These are phyloP conservation scores for Dryomyza anilis DNA, from an alignment of 2,888 invertebrate species.

Conservation along the genomic window DNA sequence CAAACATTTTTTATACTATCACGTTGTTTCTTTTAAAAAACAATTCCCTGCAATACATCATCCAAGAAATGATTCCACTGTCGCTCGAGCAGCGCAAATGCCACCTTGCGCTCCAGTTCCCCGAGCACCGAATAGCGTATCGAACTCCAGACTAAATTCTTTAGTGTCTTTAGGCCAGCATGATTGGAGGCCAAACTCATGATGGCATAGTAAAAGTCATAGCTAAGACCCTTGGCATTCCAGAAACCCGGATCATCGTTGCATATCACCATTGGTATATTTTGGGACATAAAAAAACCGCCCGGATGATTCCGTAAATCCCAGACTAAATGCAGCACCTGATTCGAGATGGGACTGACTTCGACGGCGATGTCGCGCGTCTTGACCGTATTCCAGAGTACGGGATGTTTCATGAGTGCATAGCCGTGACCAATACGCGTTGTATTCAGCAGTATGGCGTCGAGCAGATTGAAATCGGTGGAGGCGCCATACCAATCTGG, in stretches of 20 bases:
- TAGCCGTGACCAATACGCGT: slow-evolving; percentile 60
- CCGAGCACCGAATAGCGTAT: slow-evolving; percentile 58
- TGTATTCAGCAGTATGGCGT: slow-evolving; percentile 57
- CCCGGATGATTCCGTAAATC: slow-evolving; percentile 73
- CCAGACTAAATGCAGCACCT: slow-evolving; percentile 63
- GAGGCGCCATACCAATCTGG: slow-evolving; percentile 64
- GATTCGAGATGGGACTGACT: slow-evolving; percentile 59
- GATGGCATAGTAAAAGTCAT: slow-evolving; percentile 72
- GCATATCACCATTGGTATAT: slow-evolving; percentile 68
- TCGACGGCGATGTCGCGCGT: slow-evolving; percentile 55
- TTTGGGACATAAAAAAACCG: slow-evolving; percentile 63
- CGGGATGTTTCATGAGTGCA: slow-evolving; percentile 58
- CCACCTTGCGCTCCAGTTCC: slow-evolving; percentile 41
- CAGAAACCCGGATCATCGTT: slow-evolving; percentile 72
- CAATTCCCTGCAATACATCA: slow-evolving; percentile 44
- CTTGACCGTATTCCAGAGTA: slow-evolving; percentile 55
- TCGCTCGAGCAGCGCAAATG: slow-evolving; percentile 43
- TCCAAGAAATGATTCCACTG: slow-evolving; percentile 52
- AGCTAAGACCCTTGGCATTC: slow-evolving; percentile 67
- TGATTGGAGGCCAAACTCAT: slow-evolving; percentile 68
- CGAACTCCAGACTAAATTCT: slow-evolving; percentile 69
- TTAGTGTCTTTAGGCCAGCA: slow-evolving; percentile 67
- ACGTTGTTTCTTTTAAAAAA: slow-evolving; percentile 39
- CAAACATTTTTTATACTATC: background rate
- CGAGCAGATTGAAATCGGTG: slow-evolving; percentile 67